Evolutionary conservation across 2,888 invertebrate species (phyloP).

Genomic region (Rapana venosa): DNA sequence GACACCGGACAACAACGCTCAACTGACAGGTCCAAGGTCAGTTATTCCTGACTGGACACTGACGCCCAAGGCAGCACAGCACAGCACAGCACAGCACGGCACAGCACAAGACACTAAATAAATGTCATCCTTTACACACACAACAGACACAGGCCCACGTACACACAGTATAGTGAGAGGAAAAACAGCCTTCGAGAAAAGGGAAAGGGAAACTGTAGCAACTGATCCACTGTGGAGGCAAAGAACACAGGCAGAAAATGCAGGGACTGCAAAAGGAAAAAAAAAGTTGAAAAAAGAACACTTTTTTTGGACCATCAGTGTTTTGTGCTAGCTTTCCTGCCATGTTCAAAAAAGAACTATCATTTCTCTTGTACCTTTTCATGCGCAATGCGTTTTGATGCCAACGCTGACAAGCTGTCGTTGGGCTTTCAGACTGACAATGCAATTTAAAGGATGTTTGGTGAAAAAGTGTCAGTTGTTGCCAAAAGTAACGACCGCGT

Average conservation of each 20-base stretch:
- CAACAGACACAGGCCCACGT: not conserved
- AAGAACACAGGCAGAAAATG: slow-evolving; percentile 35
- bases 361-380: too few relatives aligned
- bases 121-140: not conserved
- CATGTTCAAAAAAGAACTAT: not conserved
- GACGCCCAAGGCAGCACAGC: not conserved
- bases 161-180: slow-evolving; percentile 11
- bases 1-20: not conserved
- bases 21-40: not conserved
- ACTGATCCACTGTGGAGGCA: slow-evolving; percentile 28
- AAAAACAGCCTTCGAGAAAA: not conserved
- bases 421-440: too few relatives aligned
- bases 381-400: too few relatives aligned
- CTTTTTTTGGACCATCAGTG: slow-evolving; percentile 10
- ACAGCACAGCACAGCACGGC: not conserved
- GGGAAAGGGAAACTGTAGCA: slow-evolving; percentile 22
- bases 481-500: too few relatives aligned
- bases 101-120: not conserved
- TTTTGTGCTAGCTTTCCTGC: not conserved
- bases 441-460: too few relatives aligned
- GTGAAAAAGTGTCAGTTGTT: too few relatives aligned
- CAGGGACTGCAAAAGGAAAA: slow-evolving; percentile 24
- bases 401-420: too few relatives aligned
- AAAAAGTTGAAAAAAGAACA: slow-evolving; percentile 5
- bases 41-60: not conserved